phyloP scores from a whole-genome alignment of 1,140 invertebrate species.

The Ectropis grisescens region DNA sequence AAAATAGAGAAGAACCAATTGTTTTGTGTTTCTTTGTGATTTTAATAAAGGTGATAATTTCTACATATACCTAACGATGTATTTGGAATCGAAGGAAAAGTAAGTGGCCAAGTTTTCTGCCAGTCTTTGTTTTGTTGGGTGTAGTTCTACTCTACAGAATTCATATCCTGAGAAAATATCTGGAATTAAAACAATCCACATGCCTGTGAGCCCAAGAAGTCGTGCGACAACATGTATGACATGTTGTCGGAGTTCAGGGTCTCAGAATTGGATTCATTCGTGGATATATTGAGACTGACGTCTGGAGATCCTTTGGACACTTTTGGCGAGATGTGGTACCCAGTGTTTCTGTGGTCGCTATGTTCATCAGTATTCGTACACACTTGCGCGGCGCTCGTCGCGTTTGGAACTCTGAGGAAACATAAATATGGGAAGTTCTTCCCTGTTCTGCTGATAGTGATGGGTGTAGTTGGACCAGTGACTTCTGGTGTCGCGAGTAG shows the following conservation, averaged over 20 bases:
- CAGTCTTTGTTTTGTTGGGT: no score
- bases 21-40: no score
- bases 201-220: conserved; percentile 43
- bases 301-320: conserved; percentile 73
- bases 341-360: conserved; percentile 93
- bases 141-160: no score
- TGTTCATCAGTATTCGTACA: conserved; percentile 95
- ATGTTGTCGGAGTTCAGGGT: conserved; percentile 72
- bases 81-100: no score
- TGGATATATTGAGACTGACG: conserved; percentile 74
- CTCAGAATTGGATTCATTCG: conserved; percentile 75
- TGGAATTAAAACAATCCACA: conserved; percentile 27
- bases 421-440: conserved; percentile 96
- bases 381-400: conserved; percentile 89
- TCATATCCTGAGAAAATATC: no score
- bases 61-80: no score
- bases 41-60: no score
- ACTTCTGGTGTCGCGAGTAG: conserved; percentile 91
- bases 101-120: no score
- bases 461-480: conserved; percentile 88
- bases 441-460: conserved; percentile 87
- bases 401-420: conserved; percentile 90
- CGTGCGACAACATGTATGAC: conserved; percentile 65
- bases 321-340: conserved; percentile 95
- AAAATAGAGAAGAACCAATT: no score